Base-by-base conservation (phyloP, 2,888 invertebrate species). In the Leptinotarsa tumamoca region DNA sequence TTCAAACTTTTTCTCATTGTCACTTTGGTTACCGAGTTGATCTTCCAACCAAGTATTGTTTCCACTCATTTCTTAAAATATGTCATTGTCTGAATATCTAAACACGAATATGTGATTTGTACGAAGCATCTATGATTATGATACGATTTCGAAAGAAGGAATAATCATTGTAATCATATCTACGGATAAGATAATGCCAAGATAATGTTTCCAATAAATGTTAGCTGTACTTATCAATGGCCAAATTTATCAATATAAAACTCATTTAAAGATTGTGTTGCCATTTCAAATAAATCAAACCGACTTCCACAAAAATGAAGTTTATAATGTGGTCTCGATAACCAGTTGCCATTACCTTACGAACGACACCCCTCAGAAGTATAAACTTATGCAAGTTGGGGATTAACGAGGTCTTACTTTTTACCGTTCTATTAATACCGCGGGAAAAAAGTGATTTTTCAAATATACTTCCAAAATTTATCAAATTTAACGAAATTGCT, bases 101-200 rank as follows among this genome's bases (percentile, higher is more conserved):
- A 63, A 33, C 54, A 18, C 52, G 15, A 58, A 14, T 23, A 5
- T 58, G 56, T 18, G 18, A 58, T 23, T 58, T 58, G 3, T 21
- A 17, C 52, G 3, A 21, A 23, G 13, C 18, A 58, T 21, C 14
- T 58, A 21, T 10, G 4, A 21, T 58, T 58, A 7, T 58, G 13
- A 58, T 10, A 10, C 21, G 23, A 33, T 63, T 27, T 43, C 33
- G 63, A 27, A 43, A n/a, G n/a, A 27, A 33, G n/a, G 2, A n/a
- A n/a, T 33, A 63, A 43, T 63, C 33, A 63, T 43, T 63, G 15
- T 43, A 33, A 43, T 63, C 63, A 10, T 17, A 52, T 52, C 17
- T 52, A 52, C n/a, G 63, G 63, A 63, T 63, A 63, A 63, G 63
- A 63, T 63, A 63, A 33, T 63, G 7, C 17, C 43, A 14, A 63